A percentile compares a stretch with the other conserved stretches of the same genome.
These are phyloP conservation scores for Spodoptera picta DNA, from an alignment of 2,888 invertebrate species.

Conservation along the genomic window DNA sequence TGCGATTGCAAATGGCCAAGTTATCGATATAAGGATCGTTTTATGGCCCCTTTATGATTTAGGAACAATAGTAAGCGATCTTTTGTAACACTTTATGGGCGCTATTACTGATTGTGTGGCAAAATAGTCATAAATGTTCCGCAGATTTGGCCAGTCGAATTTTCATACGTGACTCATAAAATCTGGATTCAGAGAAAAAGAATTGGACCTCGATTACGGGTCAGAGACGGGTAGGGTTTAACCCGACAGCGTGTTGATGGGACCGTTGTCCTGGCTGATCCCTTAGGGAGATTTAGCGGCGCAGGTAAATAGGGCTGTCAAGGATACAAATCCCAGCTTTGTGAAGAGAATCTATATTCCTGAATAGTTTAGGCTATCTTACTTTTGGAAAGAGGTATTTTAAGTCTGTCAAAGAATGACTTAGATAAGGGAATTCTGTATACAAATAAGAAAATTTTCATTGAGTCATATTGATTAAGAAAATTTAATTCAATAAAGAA, in stretches of 20 bases:
- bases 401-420: constrained; percentile 1
- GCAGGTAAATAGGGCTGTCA: constrained; percentile 68
- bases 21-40: constrained; percentile 74
- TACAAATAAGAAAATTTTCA: too few relatives aligned
- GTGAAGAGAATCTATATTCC: constrained; percentile 36
- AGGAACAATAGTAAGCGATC: constrained; percentile 78
- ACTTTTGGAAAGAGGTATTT: constrained; percentile 14
- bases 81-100: constrained; percentile 69
- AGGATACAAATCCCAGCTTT: constrained; percentile 51
- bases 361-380: constrained; percentile 16
- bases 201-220: constrained; percentile 54
- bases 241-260: constrained; percentile 65
- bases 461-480: too few relatives aligned
- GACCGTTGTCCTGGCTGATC: constrained; percentile 62
- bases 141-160: constrained; percentile 58
- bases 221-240: constrained; percentile 54
- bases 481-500: constrained; percentile 2
- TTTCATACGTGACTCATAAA: constrained; percentile 50
- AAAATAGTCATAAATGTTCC: constrained; percentile 55
- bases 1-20: constrained; percentile 74
- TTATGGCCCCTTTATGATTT: constrained; percentile 79
- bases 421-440: constrained; percentile 1
- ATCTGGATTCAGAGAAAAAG: constrained; percentile 45
- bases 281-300: constrained; percentile 64
- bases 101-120: constrained; percentile 60